Evolutionary conservation across 2,888 invertebrate genomes (phyloP).

Genomic region (Adela reaumurella): DNA sequence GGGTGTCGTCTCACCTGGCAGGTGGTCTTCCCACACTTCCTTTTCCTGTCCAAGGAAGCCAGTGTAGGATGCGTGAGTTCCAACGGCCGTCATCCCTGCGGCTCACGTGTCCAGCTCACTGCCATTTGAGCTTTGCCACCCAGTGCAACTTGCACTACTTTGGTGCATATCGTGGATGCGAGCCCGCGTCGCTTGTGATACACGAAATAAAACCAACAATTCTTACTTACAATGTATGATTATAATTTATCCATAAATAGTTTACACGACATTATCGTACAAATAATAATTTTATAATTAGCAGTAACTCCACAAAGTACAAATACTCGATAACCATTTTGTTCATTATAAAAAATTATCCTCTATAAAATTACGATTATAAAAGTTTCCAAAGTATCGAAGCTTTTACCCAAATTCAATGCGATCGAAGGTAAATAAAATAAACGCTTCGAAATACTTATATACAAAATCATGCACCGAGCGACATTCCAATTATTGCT

Average conservation of each 20-base stretch:
- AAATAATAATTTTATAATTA: constrained; percentile 37
- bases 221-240: constrained; percentile 43
- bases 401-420: not conserved
- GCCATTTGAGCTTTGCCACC: too few relatives aligned
- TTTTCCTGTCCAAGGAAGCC: too few relatives aligned
- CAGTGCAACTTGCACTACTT: too few relatives aligned
- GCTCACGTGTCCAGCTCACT: too few relatives aligned
- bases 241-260: constrained; percentile 57
- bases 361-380: not conserved
- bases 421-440: not conserved
- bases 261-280: constrained; percentile 55
- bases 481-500: not conserved
- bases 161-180: too few relatives aligned
- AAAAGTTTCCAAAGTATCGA: not conserved
- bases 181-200: too few relatives aligned
- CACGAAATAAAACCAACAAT: too few relatives aligned
- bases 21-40: too few relatives aligned
- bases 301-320: constrained; percentile 21
- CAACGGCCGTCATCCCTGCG: too few relatives aligned
- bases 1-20: too few relatives aligned
- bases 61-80: too few relatives aligned
- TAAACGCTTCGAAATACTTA: not conserved
- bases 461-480: not conserved
- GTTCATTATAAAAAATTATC: constrained; percentile 16
- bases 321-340: constrained; percentile 21